A percentile compares a stretch with the other conserved stretches of the same genome.
phyloP scores from a whole-genome alignment of 2,113 vertebrate species.

The Lampris incognitus region DNA sequence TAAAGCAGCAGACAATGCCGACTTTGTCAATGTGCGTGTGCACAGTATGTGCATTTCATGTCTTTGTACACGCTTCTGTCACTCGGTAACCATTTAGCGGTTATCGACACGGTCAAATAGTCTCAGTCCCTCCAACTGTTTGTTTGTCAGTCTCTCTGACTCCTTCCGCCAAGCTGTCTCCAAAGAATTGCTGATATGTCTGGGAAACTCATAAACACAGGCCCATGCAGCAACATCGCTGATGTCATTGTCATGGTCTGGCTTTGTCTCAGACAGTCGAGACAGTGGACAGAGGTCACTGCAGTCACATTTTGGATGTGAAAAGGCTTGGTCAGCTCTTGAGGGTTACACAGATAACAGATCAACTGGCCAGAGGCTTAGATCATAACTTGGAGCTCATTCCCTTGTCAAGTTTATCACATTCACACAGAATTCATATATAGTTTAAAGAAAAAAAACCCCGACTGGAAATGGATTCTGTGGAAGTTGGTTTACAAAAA shows the following conservation, averaged over 20 bases:
- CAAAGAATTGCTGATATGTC: conserved; percentile 14
- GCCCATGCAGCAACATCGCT: conserved; percentile 3
- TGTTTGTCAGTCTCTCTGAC: conserved; percentile 11
- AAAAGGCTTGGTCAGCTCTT: conserved; percentile 21
- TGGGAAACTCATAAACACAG: conserved; percentile 21
- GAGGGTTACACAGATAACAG: conserved; percentile 43
- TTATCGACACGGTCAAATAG: conserved; percentile 20
- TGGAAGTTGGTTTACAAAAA: conserved; percentile 17
- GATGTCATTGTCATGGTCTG: conserved; percentile 33
- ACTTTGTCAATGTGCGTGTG: conserved; percentile 3
- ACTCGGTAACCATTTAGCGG: background rate
- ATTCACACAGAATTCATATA: conserved; percentile 16
- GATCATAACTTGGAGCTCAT: conserved; percentile 28
- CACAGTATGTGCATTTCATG: background rate
- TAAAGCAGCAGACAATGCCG: background rate
- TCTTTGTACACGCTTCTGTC: background rate
- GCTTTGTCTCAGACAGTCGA: conserved; percentile 11
- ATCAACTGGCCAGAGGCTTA: conserved; percentile 35
- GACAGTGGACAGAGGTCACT: conserved; percentile 26
- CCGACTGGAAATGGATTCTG: background rate
- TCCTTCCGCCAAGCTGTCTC: background rate
- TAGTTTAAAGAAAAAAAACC: conserved; percentile 3
- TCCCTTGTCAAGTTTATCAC: background rate
- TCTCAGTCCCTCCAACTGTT: background rate
- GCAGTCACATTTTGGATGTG: conserved; percentile 15